Conservation (phyloP, 2,888 invertebrate species). For the Dynastes maya region DNA sequence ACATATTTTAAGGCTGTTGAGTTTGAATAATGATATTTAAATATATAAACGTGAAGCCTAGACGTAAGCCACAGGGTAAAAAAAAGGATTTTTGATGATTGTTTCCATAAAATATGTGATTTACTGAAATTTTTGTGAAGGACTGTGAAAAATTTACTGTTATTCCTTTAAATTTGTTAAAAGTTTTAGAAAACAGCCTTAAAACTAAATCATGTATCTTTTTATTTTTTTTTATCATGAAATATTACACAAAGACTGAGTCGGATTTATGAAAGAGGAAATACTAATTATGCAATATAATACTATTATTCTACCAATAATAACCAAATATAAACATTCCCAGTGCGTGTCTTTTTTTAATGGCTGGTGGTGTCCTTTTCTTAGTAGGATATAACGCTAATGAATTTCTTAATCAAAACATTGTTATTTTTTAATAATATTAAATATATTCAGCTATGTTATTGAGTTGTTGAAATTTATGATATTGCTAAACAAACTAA, state of each 20-base stretch:
- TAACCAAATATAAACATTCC: conserved; percentile 54
- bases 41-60: conserved; percentile 25
- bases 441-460: conserved; percentile 54
- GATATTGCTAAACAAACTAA: conserved; percentile 14
- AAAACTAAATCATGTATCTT: conserved; percentile 26
- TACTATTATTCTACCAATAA: conserved; percentile 47
- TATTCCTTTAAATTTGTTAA: not conserved
- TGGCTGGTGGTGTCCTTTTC: conserved; percentile 49
- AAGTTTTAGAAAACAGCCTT: conserved; percentile 25
- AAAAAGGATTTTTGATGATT: not conserved
- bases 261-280: conserved; percentile 27
- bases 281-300: conserved; percentile 45
- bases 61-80: conserved; percentile 29
- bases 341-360: conserved; percentile 47
- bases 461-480: conserved; percentile 54
- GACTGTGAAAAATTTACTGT: not conserved
- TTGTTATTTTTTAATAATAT: conserved; percentile 48
- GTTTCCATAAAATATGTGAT: not conserved
- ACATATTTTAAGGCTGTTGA: conserved; percentile 44
- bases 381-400: conserved; percentile 32
- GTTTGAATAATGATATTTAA: conserved; percentile 28
- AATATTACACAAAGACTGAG: conserved; percentile 52
- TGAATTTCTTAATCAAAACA: conserved; percentile 46
- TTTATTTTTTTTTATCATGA: conserved; percentile 44
- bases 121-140: not conserved